Evolutionary conservation across 2,113 vertebrate species (phyloP), one percentile per base, ranked within the genome.

Genomic region (Sinocyclocheilus rhinocerous): DNA sequence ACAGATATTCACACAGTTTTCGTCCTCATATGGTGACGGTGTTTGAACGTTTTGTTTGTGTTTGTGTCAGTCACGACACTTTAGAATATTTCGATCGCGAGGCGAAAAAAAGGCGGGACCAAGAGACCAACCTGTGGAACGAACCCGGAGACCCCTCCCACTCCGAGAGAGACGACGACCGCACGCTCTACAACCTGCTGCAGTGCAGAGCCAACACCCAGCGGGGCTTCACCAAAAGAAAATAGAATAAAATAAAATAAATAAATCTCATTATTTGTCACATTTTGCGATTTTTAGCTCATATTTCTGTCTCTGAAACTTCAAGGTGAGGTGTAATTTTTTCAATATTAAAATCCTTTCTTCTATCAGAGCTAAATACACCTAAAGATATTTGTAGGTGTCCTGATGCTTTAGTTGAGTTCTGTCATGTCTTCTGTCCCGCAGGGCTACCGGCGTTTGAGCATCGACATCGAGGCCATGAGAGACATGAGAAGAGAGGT

Each of bases 61-160:
- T 90, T 57, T 85, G 24, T 77, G 7, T 52, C 76, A 95, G 93
- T 85, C 90, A 92, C 50, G 96, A 96, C 67, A 95, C 95, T 0
- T 80, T 97, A 89, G 93, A 95, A 84, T 96, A 96, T 86, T 96
- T 96, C 83, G 94, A 94, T 45, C 95, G 94, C 1, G 94, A 96
- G 55, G 95, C 95, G 26, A 94, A 96, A 91, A 94, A 94, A 76
- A 91, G 95, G 12, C 91, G 94, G 1, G 95, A 96, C 7, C 95
- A 97, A 86, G 95, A 96, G 88, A 93, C 94, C 12, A 96, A 97
- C 86, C 89, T 97, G 81, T 96, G 96, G 96, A 96, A 93, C 33
- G 93, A 94, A 59, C 96, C 96, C 0, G 94, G 94, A 24, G 96
- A 96, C 90, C 89, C 90, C 16, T 95, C 95, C 87, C 96, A 96